phyloP scores from a whole-genome alignment of 2,113 vertebrate species.

The Pterocles orientalis region DNA sequence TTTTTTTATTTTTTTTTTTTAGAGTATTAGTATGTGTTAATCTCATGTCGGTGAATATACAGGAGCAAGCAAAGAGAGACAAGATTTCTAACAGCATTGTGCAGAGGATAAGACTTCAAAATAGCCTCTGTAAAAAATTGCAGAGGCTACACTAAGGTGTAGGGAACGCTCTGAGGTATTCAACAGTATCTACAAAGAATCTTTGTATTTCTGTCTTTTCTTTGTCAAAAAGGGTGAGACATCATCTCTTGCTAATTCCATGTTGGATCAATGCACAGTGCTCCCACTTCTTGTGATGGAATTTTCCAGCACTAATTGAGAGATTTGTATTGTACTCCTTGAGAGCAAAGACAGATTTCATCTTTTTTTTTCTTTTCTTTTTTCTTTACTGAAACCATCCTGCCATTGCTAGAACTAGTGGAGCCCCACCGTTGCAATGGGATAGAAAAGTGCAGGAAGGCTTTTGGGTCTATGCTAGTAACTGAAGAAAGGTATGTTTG shows the following conservation, averaged over 20 bases:
- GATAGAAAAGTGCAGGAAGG: neutral
- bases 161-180: neutral
- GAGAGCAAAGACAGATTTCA: neutral
- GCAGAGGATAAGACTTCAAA: neutral
- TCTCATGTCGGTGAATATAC: neutral
- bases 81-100: neutral
- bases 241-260: neutral
- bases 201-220: slow-evolving; percentile 4
- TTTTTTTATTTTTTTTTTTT: neutral
- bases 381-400: neutral
- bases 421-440: neutral
- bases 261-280: neutral
- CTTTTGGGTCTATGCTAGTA: neutral
- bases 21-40: neutral
- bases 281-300: neutral
- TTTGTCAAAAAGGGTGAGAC: neutral
- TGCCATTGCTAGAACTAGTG: neutral
- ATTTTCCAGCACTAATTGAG: slow-evolving; percentile 34
- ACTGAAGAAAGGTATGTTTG: neutral
- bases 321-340: neutral
- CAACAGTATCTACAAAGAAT: neutral
- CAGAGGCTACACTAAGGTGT: neutral
- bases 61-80: neutral
- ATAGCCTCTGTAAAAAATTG: neutral
- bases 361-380: neutral